Evolutionary conservation across 1,140 invertebrate genomes (phyloP).

Genomic region (Platyura marginata): DNA sequence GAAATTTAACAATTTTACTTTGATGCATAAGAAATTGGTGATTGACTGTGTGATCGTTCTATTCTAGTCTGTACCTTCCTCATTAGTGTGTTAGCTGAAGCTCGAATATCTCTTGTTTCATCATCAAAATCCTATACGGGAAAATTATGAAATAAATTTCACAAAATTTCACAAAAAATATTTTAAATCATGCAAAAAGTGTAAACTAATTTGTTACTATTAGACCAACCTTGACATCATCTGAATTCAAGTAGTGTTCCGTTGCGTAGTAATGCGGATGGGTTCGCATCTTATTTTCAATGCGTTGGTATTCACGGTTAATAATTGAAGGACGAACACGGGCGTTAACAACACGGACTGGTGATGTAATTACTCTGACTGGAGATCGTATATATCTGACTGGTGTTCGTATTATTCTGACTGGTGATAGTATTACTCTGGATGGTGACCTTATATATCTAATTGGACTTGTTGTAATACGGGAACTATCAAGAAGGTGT

Average conservation of each 20-base stretch:
- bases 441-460: not conserved
- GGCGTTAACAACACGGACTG: slow-evolving; percentile 24
- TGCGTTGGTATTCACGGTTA: slow-evolving; percentile 49
- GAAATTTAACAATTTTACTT: not conserved
- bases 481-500: slow-evolving; percentile 36
- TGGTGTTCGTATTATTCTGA: not conserved
- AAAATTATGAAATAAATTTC: not conserved
- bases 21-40: slow-evolving; percentile 17
- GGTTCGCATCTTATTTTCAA: slow-evolving; percentile 39
- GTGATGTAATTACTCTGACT: slow-evolving; percentile 2
- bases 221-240: slow-evolving; percentile 17
- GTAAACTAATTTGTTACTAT: not conserved
- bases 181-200: not conserved
- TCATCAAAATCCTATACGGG: slow-evolving; percentile 52
- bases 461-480: slow-evolving; percentile 6
- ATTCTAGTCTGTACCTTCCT: slow-evolving; percentile 51
- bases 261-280: slow-evolving; percentile 44
- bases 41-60: slow-evolving; percentile 37
- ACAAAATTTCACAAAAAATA: not conserved
- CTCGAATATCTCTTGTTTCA: slow-evolving; percentile 55
- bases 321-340: slow-evolving; percentile 47
- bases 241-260: slow-evolving; percentile 58
- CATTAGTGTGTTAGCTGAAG: slow-evolving; percentile 51
- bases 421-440: not conserved
- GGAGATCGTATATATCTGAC: not conserved